A percentile compares a stretch with the other conserved stretches of the same genome.
These are phyloP conservation scores for Brevimyrus niger DNA, from an alignment of 2,113 vertebrate species.

Conservation along the genomic window DNA sequence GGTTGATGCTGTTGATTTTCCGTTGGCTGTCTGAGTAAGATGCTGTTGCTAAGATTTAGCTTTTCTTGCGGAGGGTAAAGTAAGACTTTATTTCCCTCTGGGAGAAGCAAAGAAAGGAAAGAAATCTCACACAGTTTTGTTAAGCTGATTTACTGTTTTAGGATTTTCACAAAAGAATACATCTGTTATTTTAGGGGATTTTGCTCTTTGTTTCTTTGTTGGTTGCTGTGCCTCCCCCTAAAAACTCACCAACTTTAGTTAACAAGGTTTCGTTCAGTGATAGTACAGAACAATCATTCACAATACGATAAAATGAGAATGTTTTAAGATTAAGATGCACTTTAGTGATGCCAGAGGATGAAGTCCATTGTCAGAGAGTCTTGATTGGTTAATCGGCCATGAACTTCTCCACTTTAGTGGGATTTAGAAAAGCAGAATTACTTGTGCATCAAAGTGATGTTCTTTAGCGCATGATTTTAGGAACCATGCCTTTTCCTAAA, in stretches of 20 bases:
- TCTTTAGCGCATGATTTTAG: neutral
- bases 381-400: neutral
- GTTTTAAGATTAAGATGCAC: neutral
- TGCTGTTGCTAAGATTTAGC: conserved; percentile 20
- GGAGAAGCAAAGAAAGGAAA: neutral
- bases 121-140: neutral
- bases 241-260: neutral
- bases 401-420: neutral
- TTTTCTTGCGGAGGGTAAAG: neutral
- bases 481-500: neutral
- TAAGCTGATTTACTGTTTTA: conserved; percentile 21
- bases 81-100: neutral
- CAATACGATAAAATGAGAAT: neutral
- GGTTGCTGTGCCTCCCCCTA: neutral
- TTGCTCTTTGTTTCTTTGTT: neutral
- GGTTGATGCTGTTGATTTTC: conserved; percentile 9
- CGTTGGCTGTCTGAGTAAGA: neutral
- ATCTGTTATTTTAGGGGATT: neutral
- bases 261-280: neutral
- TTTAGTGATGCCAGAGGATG: neutral
- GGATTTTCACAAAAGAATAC: neutral
- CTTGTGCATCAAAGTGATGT: neutral
- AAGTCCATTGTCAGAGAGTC: neutral
- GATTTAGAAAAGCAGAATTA: neutral
- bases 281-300: neutral